These are phyloP conservation scores for Festucalex cinctus DNA, from an alignment of 2,113 vertebrate genomes.

Conservation along the genomic window DNA sequence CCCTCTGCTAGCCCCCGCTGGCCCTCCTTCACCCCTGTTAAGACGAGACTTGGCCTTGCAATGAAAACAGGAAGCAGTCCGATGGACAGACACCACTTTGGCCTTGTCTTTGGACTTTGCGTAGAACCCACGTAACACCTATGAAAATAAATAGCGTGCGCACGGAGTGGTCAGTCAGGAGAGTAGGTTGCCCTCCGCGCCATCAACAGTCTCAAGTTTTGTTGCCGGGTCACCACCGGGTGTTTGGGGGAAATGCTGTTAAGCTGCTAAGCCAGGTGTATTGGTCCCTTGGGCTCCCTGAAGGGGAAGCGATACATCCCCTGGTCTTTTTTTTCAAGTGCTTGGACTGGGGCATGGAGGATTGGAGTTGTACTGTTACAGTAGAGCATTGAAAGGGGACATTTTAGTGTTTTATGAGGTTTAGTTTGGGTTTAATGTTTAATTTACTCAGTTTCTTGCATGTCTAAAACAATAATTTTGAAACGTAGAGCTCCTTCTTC, in stretches of 20 bases:
- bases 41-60: conserved; percentile 83
- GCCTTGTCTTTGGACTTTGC: conserved; percentile 70
- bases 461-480: background rate
- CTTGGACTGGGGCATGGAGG: conserved; percentile 20
- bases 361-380: background rate
- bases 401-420: background rate
- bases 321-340: conserved; percentile 34
- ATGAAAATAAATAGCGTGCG: conserved; percentile 71
- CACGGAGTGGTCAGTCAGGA: conserved; percentile 52
- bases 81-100: conserved; percentile 82
- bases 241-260: conserved; percentile 73
- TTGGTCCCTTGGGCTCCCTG: conserved; percentile 72
- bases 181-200: conserved; percentile 52
- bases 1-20: conserved; percentile 75
- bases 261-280: conserved; percentile 78
- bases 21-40: conserved; percentile 74
- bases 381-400: background rate
- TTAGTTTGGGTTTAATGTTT: background rate
- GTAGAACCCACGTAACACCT: conserved; percentile 68
- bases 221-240: conserved; percentile 58
- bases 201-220: conserved; percentile 73
- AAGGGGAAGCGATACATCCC: conserved; percentile 71
- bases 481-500: too few relatives aligned
- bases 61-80: conserved; percentile 92
- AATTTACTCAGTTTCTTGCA: background rate